Evolutionary conservation across 2,797 vertebrate genomes (phyloP).

Genomic region (Poecilia gillii): DNA sequence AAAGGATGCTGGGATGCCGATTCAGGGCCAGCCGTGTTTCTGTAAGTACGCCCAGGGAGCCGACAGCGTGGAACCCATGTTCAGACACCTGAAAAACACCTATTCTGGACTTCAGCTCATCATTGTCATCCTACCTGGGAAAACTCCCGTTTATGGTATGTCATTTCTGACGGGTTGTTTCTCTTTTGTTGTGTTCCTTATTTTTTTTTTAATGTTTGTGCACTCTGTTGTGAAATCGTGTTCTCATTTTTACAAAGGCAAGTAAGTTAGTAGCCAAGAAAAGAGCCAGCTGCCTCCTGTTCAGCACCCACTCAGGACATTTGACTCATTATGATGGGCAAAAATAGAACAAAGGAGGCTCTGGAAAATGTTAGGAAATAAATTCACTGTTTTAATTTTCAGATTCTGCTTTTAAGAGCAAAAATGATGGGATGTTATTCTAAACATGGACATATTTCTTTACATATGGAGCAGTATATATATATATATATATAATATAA

Average conservation of each 20-base stretch:
- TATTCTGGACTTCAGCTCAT: constrained; percentile 98
- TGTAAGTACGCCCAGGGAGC: constrained; percentile 99
- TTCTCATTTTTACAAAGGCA: background rate
- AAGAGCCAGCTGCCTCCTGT: constrained; percentile 1
- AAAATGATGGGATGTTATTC: background rate
- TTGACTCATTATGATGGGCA: background rate
- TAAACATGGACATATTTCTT: background rate
- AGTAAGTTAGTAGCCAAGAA: background rate
- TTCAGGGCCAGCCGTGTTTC: constrained; percentile 98
- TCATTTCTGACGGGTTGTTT: background rate
- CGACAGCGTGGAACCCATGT: constrained; percentile 99
- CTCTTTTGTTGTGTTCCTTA: background rate
- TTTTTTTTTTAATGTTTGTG: background rate
- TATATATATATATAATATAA: no score
- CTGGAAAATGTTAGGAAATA: background rate
- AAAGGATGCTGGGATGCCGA: constrained; percentile 98
- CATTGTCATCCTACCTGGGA: constrained; percentile 96
- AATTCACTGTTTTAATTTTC: background rate
- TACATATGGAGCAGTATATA: background rate
- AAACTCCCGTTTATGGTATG: constrained; percentile 96
- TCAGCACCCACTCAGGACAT: background rate
- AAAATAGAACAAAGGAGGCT: background rate
- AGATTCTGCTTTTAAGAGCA: background rate
- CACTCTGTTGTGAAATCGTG: background rate
- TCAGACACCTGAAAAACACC: constrained; percentile 97